A percentile compares a stretch with the other conserved stretches of the same genome.
phyloP scores from a whole-genome alignment of 2,888 invertebrate genomes.

The Vesta saturnalis region DNA sequence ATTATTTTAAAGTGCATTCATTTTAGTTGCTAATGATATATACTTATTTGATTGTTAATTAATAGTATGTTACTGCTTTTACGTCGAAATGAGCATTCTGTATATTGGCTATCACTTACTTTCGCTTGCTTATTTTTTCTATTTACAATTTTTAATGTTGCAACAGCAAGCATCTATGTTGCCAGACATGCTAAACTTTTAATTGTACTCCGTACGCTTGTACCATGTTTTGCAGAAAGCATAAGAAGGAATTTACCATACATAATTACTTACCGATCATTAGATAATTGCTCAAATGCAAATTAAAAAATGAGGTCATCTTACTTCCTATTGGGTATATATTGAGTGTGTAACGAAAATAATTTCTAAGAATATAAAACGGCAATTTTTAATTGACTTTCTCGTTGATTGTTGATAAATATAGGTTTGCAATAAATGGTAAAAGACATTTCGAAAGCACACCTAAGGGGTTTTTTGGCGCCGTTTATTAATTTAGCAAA shows the following conservation, averaged over 20 bases:
- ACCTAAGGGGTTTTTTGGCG: constrained; percentile 28
- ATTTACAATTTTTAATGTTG: too few species aligned
- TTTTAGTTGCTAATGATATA: too few species aligned
- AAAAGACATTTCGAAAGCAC: constrained; percentile 25
- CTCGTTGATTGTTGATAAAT: constrained; percentile 29
- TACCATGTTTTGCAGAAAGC: too few species aligned
- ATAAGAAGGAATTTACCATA: too few species aligned
- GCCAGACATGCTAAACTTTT: background rate
- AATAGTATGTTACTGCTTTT: too few species aligned
- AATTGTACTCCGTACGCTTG: background rate
- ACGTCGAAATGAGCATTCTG: too few species aligned
- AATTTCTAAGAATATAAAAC: constrained; percentile 10
- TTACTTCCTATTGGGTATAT: background rate
- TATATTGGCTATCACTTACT: too few species aligned
- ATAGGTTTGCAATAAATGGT: constrained; percentile 20
- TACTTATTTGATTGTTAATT: too few species aligned
- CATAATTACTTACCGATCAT: background rate
- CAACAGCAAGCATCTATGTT: too few species aligned
- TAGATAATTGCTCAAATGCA: background rate
- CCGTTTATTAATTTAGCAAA: constrained; percentile 15
- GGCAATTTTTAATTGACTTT: constrained; percentile 31
- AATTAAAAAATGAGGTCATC: constrained; percentile 8
- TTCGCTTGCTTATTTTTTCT: too few species aligned
- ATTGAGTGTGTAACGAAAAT: background rate
- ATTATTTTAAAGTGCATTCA: too few species aligned